Conservation (phyloP, 1,140 invertebrate species). For the Myzus persicae region DNA sequence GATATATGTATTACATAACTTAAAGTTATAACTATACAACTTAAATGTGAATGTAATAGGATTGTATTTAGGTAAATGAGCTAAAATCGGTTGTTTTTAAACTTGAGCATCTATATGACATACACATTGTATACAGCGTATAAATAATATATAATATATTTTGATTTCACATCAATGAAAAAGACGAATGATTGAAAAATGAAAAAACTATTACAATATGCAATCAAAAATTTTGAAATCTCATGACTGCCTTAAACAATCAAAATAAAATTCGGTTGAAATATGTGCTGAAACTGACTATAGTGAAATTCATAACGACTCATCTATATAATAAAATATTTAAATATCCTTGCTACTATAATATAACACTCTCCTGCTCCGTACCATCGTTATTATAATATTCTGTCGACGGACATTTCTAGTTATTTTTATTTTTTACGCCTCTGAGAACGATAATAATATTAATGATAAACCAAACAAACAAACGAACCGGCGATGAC, state of each 20-base stretch:
- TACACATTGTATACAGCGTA: rapidly evolving
- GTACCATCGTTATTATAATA: background rate
- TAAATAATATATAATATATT: background rate
- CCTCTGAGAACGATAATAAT: background rate
- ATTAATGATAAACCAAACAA: background rate
- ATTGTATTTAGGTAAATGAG: background rate
- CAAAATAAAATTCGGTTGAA: background rate
- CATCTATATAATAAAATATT: background rate
- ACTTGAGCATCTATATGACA: no score
- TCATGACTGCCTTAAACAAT: background rate
- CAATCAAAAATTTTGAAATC: background rate
- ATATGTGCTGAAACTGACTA: background rate
- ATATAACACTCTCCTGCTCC: background rate
- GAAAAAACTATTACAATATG: background rate
- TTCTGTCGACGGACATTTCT: background rate
- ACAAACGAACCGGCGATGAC: constrained; percentile 9
- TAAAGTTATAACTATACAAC: background rate
- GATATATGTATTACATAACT: no score
- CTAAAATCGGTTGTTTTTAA: no score
- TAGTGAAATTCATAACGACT: no score
- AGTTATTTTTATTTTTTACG: background rate
- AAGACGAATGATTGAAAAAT: background rate
- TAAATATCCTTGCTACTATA: background rate
- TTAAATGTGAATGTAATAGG: background rate
- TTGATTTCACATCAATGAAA: background rate